These are phyloP conservation scores for Drosophila virilis DNA, from an alignment of 1,140 invertebrate genomes.

Conservation along the genomic window DNA sequence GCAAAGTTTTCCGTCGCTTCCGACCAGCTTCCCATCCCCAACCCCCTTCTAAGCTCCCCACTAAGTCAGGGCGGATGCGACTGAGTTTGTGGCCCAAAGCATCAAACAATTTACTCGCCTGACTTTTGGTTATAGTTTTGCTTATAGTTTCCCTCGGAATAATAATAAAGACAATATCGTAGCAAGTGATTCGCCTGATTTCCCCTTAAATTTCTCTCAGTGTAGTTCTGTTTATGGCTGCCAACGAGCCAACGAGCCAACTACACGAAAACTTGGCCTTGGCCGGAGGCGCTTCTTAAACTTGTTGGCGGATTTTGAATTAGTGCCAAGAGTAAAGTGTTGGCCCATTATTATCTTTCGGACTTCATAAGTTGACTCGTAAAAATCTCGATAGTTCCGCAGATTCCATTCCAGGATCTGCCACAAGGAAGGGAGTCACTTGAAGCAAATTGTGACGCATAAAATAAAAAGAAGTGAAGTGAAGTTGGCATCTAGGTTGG, in stretches of 20 bases:
- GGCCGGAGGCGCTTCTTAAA: constrained; percentile 27
- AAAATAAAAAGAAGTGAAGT: constrained; percentile 54
- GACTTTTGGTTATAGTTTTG: constrained; percentile 51
- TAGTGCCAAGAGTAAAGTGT: constrained; percentile 81
- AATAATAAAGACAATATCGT: constrained; percentile 40
- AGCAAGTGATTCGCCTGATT: constrained; percentile 60
- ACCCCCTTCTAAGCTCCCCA: not conserved
- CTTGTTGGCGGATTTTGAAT: constrained; percentile 66
- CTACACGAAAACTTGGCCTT: constrained; percentile 36
- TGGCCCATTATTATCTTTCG: constrained; percentile 81
- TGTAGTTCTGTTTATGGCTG: constrained; percentile 53
- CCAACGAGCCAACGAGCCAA: not conserved
- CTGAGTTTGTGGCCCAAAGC: constrained; percentile 33
- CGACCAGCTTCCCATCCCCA: constrained; percentile 41
- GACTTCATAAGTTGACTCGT: constrained; percentile 80
- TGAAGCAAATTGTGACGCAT: constrained; percentile 43
- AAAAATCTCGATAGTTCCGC: constrained; percentile 62
- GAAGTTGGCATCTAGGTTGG: constrained; percentile 5
- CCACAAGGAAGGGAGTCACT: constrained; percentile 28
- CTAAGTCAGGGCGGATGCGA: constrained; percentile 3
- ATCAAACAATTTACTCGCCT: constrained; percentile 64
- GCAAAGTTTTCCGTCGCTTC: constrained; percentile 70
- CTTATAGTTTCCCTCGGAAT: constrained; percentile 50
- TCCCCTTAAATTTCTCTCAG: constrained; percentile 59
- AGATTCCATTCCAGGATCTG: not conserved